These are phyloP conservation scores for Agriopis leucophaearia DNA, from an alignment of 2,888 invertebrate genomes.

Conservation along the genomic window DNA sequence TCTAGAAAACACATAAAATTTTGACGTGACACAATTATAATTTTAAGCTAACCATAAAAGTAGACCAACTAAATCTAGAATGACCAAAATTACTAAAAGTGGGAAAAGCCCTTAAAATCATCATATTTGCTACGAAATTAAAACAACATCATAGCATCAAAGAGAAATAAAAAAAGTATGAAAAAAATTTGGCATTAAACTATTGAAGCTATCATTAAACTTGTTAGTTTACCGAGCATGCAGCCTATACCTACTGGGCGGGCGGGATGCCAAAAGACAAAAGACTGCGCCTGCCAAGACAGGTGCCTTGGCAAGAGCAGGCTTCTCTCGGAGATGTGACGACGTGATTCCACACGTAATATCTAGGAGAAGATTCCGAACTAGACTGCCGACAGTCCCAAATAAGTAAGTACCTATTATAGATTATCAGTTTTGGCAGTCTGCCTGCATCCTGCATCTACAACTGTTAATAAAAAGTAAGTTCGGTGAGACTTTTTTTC, in stretches of 20 bases:
- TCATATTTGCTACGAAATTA: background rate
- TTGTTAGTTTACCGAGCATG: slow-evolving; percentile 10
- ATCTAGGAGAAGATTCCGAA: background rate
- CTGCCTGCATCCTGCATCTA: background rate
- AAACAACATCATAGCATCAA: background rate
- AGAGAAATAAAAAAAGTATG: background rate
- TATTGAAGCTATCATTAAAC: slow-evolving; percentile 1
- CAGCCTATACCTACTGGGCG: slow-evolving; percentile 7
- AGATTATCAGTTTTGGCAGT: slow-evolving; percentile 9
- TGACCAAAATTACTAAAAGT: too few relatives aligned
- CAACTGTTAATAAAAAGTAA: background rate
- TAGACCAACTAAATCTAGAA: too few relatives aligned
- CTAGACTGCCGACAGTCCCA: background rate
- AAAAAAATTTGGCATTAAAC: background rate
- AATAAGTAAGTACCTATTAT: background rate
- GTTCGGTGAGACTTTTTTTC: too few relatives aligned
- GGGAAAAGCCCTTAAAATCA: too few relatives aligned
- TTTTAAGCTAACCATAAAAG: too few relatives aligned
- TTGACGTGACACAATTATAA: too few relatives aligned
- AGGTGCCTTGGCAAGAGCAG: slow-evolving; percentile 11
- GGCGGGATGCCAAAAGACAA: slow-evolving; percentile 30
- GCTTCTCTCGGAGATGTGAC: background rate
- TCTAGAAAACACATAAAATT: too few relatives aligned
- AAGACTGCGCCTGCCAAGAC: slow-evolving; percentile 23
- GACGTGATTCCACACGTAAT: slow-evolving; percentile 24